Conservation (phyloP, 2,113 vertebrate genomes). For the Centrocercus urophasianus region DNA sequence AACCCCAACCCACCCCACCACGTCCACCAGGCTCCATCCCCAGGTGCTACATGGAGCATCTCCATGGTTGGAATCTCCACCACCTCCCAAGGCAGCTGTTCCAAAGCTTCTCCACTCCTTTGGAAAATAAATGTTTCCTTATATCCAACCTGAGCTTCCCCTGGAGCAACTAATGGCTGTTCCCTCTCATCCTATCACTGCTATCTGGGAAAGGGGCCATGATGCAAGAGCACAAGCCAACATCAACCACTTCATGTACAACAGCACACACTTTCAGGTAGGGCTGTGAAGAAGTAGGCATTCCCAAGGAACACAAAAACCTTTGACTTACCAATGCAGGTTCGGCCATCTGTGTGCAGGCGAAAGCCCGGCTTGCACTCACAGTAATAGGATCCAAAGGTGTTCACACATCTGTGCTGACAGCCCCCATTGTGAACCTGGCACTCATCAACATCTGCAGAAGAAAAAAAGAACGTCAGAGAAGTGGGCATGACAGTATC, state of each 20-base stretch:
- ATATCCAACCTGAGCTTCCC: too few relatives aligned
- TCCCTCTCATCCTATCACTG: too few relatives aligned
- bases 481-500: rapidly evolving
- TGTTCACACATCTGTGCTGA: constrained; percentile 95
- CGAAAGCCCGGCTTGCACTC: constrained; percentile 88
- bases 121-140: too few relatives aligned
- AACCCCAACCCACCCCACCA: neutral
- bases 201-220: too few relatives aligned
- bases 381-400: constrained; percentile 88
- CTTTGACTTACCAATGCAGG: constrained; percentile 87
- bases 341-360: constrained; percentile 90
- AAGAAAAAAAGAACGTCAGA: neutral
- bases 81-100: too few relatives aligned
- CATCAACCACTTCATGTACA: rapidly evolving
- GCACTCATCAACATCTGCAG: constrained; percentile 92
- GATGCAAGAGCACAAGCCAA: rapidly evolving
- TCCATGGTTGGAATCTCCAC: too few relatives aligned
- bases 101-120: too few relatives aligned
- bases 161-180: too few relatives aligned
- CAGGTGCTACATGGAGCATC: too few relatives aligned
- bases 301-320: rapidly evolving
- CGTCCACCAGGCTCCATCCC: too few relatives aligned
- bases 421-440: constrained; percentile 93
- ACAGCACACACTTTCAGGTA: rapidly evolving
- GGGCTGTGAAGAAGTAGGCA: rapidly evolving